A percentile compares a stretch with the other conserved stretches of the same genome.
phyloP scores from a whole-genome alignment of 2,113 vertebrate genomes.

The Uria lomvia region DNA sequence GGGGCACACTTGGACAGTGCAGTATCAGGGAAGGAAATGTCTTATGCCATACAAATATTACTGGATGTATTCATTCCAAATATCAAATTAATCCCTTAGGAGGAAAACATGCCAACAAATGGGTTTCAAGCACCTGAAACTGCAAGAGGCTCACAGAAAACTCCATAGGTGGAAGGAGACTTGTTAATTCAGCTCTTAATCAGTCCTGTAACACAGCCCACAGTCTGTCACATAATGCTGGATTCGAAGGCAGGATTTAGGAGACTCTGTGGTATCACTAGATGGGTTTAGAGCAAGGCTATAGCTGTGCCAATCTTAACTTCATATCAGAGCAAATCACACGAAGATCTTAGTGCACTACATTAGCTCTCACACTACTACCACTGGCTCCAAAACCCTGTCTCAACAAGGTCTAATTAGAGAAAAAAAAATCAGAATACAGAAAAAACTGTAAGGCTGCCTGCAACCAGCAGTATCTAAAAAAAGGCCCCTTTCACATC shows the following conservation, averaged over 20 bases:
- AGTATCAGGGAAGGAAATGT: not conserved
- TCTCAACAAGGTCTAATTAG: not conserved
- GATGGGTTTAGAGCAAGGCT: not conserved
- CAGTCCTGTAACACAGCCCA: not conserved
- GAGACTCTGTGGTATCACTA: not conserved
- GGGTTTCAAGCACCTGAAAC: not conserved
- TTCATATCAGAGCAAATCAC: not conserved
- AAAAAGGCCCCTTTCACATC: not conserved
- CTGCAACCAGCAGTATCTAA: not conserved
- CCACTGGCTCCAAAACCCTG: not conserved
- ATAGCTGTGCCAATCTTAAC: not conserved
- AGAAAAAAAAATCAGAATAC: not conserved
- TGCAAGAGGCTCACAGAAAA: not conserved
- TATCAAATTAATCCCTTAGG: not conserved
- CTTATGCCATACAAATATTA: not conserved
- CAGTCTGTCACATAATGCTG: not conserved
- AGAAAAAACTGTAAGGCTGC: not conserved
- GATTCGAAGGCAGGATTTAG: not conserved
- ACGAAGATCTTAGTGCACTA: not conserved
- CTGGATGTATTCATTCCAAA: not conserved
- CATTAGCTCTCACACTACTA: not conserved
- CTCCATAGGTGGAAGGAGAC: not conserved
- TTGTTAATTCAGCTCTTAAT: not conserved
- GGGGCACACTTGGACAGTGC: not conserved
- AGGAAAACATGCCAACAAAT: not conserved